Conservation (phyloP, 1,140 invertebrate species). For the Hyles vespertilio region DNA sequence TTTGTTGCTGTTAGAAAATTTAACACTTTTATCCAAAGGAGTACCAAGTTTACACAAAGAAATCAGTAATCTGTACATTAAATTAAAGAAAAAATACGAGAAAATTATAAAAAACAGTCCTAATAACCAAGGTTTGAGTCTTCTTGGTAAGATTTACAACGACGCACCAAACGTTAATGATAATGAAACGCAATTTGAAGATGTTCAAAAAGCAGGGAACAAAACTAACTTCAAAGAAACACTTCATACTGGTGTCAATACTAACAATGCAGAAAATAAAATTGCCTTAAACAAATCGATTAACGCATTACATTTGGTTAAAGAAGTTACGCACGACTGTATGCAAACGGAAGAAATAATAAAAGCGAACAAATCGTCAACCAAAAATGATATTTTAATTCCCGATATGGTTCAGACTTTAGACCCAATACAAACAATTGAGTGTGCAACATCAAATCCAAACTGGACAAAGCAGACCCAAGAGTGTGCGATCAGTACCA, state of each 20-base stretch:
- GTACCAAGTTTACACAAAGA: slow-evolving; percentile 48
- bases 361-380: not conserved
- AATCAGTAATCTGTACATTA: slow-evolving; percentile 41
- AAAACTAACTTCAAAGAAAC: not conserved
- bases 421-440: slow-evolving; percentile 11
- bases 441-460: slow-evolving; percentile 31
- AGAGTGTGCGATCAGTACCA: slow-evolving; percentile 33
- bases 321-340: not conserved
- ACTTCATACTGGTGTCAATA: not conserved
- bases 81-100: slow-evolving; percentile 43
- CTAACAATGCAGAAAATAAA: not conserved
- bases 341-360: not conserved
- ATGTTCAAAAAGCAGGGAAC: not conserved
- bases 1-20: slow-evolving; percentile 46
- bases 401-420: not conserved
- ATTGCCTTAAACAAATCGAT: not conserved
- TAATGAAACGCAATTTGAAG: slow-evolving; percentile 7
- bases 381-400: too few relatives aligned
- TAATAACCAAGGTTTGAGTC: slow-evolving; percentile 33
- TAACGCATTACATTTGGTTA: not conserved
- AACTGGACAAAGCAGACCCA: slow-evolving; percentile 29
- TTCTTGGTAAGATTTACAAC: slow-evolving; percentile 51
- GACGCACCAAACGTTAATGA: slow-evolving; percentile 18
- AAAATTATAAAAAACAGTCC: slow-evolving; percentile 27
- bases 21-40: slow-evolving; percentile 41